Evolutionary conservation across 2,113 vertebrate species (phyloP), one percentile per base, ranked within the genome.

Genomic region (Thunnus maccoyii): DNA sequence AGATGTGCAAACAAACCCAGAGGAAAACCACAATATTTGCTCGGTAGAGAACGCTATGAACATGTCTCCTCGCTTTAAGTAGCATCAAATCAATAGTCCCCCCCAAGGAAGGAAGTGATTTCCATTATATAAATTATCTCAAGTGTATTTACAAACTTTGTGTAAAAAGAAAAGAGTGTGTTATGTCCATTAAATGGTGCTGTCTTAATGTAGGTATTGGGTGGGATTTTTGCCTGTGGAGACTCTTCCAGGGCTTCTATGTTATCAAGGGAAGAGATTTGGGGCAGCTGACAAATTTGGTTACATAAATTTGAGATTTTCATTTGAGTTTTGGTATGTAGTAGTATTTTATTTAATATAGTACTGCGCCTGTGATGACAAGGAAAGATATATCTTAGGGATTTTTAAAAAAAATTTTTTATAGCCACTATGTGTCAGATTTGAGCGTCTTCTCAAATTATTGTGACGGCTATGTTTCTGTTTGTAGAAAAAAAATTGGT

Each of bases 121-220:
- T 76, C 60, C 67, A 69, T 85, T 73, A 61, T 11, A 82, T 14
- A 76, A 81, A 81, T 84, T 3, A 71, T 67, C 46, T 52, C 17
- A 15, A 51, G 73, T 80, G 71, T 55, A 58, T 82, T 62, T 66
- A 41, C 25, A 58, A 55, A 64, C 27, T 15, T 3, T 15, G 50
- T 54, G 15, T 63, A 44, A 30, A 68, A 67, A 44, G 2, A 71
- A 67, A 60, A 64, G 8, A 18, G 5, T 44, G 18, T 68, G 18
- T 83, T 68, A 56, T 62, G 18, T 5, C 36, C 20, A 82, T 83
- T 66, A 17, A 64, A 65, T 55, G 51, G n/a, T 17, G 17, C 12
- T 41, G 56, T 46, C 16, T 32, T 57, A 0, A 12, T n/a, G 48
- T 48, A 8, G 6, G n/a, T 58, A 51, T 64, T 41, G 13, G 44